Percentiles rank a stretch among this genome's conserved stretches.
phyloP scores from a whole-genome alignment of 2,113 vertebrate genomes.

The Trochalopteron elliotii region DNA sequence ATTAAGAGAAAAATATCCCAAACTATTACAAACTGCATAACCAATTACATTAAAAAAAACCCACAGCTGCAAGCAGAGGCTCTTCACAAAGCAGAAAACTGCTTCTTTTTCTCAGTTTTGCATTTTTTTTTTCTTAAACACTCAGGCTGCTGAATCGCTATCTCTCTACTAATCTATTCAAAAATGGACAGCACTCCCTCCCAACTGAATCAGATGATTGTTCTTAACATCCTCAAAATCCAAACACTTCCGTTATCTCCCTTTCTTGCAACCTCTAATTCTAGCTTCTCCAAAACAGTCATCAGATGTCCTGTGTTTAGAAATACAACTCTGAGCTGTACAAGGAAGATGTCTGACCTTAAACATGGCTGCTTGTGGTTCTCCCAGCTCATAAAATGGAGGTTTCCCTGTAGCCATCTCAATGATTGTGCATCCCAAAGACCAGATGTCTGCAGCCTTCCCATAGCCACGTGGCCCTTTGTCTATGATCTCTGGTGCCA shows the following conservation, averaged over 20 bases:
- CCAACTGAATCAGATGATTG: not conserved
- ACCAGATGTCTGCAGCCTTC: conserved; percentile 98
- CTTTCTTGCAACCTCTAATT: not conserved
- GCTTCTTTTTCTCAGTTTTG: not conserved
- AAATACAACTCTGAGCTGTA: not conserved
- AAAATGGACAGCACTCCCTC: not conserved
- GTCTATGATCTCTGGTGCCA: conserved; percentile 99
- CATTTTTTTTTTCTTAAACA: not conserved
- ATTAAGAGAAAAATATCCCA: not conserved
- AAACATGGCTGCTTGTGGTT: conserved; percentile 98
- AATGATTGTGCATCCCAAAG: conserved; percentile 96
- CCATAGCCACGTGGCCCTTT: conserved; percentile 96
- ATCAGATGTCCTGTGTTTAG: not conserved
- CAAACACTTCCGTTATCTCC: not conserved
- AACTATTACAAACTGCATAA: not conserved
- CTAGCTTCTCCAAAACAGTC: not conserved
- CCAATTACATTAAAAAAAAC: rapidly evolving
- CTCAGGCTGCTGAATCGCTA: not conserved
- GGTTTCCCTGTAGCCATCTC: conserved; percentile 99
- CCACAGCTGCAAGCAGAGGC: not conserved
- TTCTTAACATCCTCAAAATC: not conserved
- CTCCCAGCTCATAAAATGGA: conserved; percentile 95
- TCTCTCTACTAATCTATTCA: not conserved
- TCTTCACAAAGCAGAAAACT: not conserved
- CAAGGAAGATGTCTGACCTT: conserved; percentile 80